Base-by-base conservation (phyloP, 2,797 vertebrate genomes). In the Hirundo rustica region DNA sequence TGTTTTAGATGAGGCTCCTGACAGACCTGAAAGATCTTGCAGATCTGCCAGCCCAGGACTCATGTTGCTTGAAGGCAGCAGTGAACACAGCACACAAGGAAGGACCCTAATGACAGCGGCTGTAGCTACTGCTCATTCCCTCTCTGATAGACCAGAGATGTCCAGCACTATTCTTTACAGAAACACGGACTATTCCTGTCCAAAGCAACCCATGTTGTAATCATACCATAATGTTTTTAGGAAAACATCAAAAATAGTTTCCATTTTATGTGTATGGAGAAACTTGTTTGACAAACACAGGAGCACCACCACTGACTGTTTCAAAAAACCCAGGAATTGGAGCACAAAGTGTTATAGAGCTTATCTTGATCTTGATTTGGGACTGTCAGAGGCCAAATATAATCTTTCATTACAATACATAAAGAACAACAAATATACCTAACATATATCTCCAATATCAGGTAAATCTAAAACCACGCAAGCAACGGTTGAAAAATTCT, bases 11-110 rank as follows among this genome's bases (percentile, higher is more conserved):
- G 2, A 78, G 61, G 5, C 12, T 73, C 32, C 58, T 54, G 70
- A 81, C 4, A 9, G 27, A 16, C 5, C 9, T 73, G 73, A 42
- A 54, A 70, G 17, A n/a, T 47, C 13, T 2, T 7, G 53, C 30
- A 62, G 26, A 53, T 16, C 25, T 45, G 6, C n/a, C 61, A 62
- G 58, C 16, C 40, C 71, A 68, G 32, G 67, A 76, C 30, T 57
- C 1, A 0, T 1, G 18, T 4, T 1, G 0, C 3, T 3, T 4
- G 42, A 9, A 42, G n/a, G 55, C 55, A 87, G 30, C 13, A 61
- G 32, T 3, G 20, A 58, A 64, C 26, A 25, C 22, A 13, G 42
- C 23, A 47, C 13, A 7, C 40, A 44, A 12, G 40, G 50, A 61
- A 40, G 20, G 44, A 44, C 44, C 11, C 27, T 12, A 15, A 23